A percentile compares a stretch with the other conserved stretches of the same genome.
These are phyloP conservation scores for Notothenia coriiceps DNA, from an alignment of 2,113 vertebrate species.

Conservation along the genomic window DNA sequence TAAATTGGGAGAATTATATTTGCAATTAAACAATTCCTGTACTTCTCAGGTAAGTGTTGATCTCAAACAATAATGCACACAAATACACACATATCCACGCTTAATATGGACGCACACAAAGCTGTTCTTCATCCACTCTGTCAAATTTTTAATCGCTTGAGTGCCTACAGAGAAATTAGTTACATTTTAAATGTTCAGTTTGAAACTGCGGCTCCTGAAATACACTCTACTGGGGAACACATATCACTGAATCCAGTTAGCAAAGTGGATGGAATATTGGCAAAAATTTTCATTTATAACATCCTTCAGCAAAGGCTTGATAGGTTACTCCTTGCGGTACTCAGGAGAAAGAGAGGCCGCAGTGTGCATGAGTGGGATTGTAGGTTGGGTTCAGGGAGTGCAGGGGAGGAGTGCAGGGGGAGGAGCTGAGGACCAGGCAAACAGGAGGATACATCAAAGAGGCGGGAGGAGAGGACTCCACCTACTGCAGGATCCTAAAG, in stretches of 20 bases:
- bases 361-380: conserved; percentile 81
- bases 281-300: conserved; percentile 98
- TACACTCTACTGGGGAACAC: conserved; percentile 78
- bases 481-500: conserved; percentile 76
- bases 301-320: conserved; percentile 97
- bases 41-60: conserved; percentile 26
- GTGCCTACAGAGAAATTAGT: conserved; percentile 31
- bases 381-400: conserved; percentile 75
- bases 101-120: conserved; percentile 19
- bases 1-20: conserved; percentile 8
- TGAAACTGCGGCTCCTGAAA: conserved; percentile 25
- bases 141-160: conserved; percentile 33
- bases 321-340: conserved; percentile 98
- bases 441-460: conserved; percentile 77
- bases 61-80: conserved; percentile 27
- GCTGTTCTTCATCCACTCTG: conserved; percentile 36
- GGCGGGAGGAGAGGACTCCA: conserved; percentile 72
- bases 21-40: conserved; percentile 6
- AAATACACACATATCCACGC: conserved; percentile 33
- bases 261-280: conserved; percentile 90
- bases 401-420: conserved; percentile 75
- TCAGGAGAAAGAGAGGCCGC: conserved; percentile 85
- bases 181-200: conserved; percentile 26
- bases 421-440: conserved; percentile 77
- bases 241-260: conserved; percentile 90